These are phyloP conservation scores for Cydia pomonella DNA, from an alignment of 1,140 invertebrate genomes.

Conservation along the genomic window DNA sequence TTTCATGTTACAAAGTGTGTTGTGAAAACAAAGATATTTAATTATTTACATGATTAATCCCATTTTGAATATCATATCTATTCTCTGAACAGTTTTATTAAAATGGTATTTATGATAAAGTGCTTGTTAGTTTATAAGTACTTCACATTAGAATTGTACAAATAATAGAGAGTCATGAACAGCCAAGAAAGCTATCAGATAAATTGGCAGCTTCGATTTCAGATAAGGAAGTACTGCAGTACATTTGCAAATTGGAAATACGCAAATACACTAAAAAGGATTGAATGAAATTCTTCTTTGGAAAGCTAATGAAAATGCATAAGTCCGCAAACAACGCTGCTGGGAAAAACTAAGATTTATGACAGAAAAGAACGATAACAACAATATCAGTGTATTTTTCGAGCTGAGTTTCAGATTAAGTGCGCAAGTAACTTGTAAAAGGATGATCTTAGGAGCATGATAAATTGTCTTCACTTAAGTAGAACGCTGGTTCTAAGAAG, in stretches of 20 bases:
- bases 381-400: conserved; percentile 28
- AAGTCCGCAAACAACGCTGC: conserved; percentile 17
- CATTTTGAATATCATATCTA: too few relatives aligned
- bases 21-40: too few relatives aligned
- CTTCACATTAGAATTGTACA: background rate
- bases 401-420: conserved; percentile 26
- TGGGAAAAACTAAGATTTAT: conserved; percentile 17
- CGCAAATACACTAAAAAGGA: conserved; percentile 18
- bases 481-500: background rate
- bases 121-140: too few relatives aligned
- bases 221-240: background rate
- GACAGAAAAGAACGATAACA: conserved; percentile 7
- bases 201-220: background rate
- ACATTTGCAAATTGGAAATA: conserved; percentile 16
- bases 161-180: background rate
- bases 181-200: background rate
- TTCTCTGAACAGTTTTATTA: too few relatives aligned
- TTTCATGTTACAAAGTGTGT: too few relatives aligned
- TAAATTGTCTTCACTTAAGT: conserved; percentile 4
- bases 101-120: too few relatives aligned
- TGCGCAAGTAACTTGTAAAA: conserved; percentile 30
- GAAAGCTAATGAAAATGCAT: conserved; percentile 29
- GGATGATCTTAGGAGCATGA: conserved; percentile 13
- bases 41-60: too few relatives aligned
- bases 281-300: conserved; percentile 18